Evolutionary conservation across 2,797 vertebrate species (phyloP), one percentile per base, ranked within the genome.

Genomic region (Mycteria americana): DNA sequence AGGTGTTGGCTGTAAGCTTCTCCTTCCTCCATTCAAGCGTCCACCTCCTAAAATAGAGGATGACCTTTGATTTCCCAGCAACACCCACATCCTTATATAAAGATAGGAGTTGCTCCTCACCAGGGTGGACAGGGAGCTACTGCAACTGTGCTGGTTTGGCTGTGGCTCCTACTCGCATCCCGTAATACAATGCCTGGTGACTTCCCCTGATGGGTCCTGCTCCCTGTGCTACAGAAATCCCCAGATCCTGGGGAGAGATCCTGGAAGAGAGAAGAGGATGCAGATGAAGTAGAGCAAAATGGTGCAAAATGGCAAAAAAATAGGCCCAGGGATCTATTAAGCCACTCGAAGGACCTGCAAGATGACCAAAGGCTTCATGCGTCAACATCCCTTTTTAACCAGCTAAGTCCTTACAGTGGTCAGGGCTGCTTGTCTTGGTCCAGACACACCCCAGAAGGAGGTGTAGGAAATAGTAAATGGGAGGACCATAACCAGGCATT

Each of bases 1-100:
- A 94, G 93, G 87, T 96, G 91, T 73, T 88, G 56, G 25, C 84
- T 83, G 23, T 91, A 96, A 95, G 89, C 94, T 94, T 72, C 92
- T 88, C 19, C 81, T 93, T 94, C 96, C 95, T 96, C 73, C 69
- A 73, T 82, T 77, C 54, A 89, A 83, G 91, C 75, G 89, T 95
- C 89, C 91, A 92, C 92, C 91, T 96, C 41, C 79, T 48, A 93
- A 90, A 92, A 84, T 14, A 62, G 39, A 76, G 88, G 69, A 76
- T 86, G 91, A 94, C 54, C 82, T 94, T 63, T 79, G 85, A 92
- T 88, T 88, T 91, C 76, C 41, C 62, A 88, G 59, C 4, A 12
- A 93, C 92, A 94, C 79, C 69, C 63, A 89, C 59, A 81, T 81
- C 57, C 82, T 93, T 76, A 88, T 11, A 65, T 51, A 73, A 80